Evolutionary conservation across 2,797 vertebrate species (phyloP), one percentile per base, ranked within the genome.

Genomic region (Benthosema pterotum): DNA sequence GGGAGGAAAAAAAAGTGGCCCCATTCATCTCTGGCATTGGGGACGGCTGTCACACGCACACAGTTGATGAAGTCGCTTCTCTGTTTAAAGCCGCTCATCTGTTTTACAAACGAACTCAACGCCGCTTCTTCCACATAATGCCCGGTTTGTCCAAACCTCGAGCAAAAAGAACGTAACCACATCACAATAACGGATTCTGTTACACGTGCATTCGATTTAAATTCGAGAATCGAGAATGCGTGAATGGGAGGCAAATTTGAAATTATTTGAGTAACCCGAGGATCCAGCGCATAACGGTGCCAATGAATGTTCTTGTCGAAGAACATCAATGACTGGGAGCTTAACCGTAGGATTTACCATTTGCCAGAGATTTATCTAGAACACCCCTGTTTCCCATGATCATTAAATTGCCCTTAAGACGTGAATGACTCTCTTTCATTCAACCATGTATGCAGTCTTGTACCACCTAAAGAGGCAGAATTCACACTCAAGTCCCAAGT

Each of bases 381-480:
- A 43, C 58, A 65, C 59, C 69, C 74, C 58, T 65, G 72, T 76
- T 80, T 75, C 59, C 57, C 68, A 75, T 69, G 71, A 83, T 77
- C 72, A 79, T 60, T 52, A 75, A 78, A 69, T 73, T 47, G 71
- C 63, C 74, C 57, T 55, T 32, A 60, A 65, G 78, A 60, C 54
- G 79, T 85, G 77, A 89, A 88, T 87, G 65, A 8, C 0, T 58
- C 64, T 77, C 83, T 85, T 91, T 92, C 80, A 90, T 74, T 81
- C 55, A 47, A 60, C 56, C 11, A 49, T 73, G 62, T 63, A 71
- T 73, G 62, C 61, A 62, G 52, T 62, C 77, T 71, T 75, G 67
- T 52, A 62, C 71, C 73, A 42, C 73, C 62, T 70, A 56, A 66
- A 65, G 65, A 74, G 60, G 52, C 60, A 46, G 59, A 72, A 65